phyloP scores from a whole-genome alignment of 2,888 invertebrate species.

The Liposcelis brunnea region DNA sequence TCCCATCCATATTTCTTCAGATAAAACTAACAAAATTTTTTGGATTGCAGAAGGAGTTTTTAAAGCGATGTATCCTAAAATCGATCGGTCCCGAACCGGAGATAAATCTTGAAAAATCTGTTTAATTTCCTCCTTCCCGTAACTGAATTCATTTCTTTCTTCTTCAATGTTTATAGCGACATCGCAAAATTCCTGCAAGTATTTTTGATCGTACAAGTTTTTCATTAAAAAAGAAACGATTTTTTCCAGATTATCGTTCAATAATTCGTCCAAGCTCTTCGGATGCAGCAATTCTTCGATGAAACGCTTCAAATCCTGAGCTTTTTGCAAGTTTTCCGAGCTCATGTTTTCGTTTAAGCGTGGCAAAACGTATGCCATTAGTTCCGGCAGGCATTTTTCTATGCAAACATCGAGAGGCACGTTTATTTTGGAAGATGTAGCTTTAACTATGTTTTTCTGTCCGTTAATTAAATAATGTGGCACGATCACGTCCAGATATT shows the following conservation, averaged over 20 bases:
- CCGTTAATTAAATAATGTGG: constrained; percentile 26
- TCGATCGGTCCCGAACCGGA: constrained; percentile 10
- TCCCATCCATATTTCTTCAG: constrained; percentile 30
- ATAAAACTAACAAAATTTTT: constrained; percentile 33
- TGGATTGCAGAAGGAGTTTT: constrained; percentile 34
- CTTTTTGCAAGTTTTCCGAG: no score
- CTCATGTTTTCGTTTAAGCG: constrained; percentile 5
- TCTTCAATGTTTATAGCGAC: not conserved
- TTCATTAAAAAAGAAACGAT: constrained; percentile 12
- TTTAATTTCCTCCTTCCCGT: no score
- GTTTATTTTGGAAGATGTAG: constrained; percentile 21
- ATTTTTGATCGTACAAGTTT: constrained; percentile 13
- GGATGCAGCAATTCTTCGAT: no score
- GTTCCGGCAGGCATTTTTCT: constrained; percentile 20
- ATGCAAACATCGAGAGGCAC: constrained; percentile 20
- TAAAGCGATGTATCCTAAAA: constrained; percentile 14
- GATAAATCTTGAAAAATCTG: constrained; percentile 12
- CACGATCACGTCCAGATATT: constrained; percentile 26
- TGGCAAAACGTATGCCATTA: constrained; percentile 19
- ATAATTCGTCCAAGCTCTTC: no score
- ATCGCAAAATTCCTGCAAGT: constrained; percentile 11
- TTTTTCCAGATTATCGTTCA: constrained; percentile 9
- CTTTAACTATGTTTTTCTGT: constrained; percentile 19
- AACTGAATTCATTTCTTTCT: not conserved
- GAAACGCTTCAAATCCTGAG: no score